A percentile compares a stretch with the other conserved stretches of the same genome.
These are phyloP conservation scores for Pseudomyrmex dendroicus DNA, from an alignment of 1,140 invertebrate species.

Conservation along the genomic window DNA sequence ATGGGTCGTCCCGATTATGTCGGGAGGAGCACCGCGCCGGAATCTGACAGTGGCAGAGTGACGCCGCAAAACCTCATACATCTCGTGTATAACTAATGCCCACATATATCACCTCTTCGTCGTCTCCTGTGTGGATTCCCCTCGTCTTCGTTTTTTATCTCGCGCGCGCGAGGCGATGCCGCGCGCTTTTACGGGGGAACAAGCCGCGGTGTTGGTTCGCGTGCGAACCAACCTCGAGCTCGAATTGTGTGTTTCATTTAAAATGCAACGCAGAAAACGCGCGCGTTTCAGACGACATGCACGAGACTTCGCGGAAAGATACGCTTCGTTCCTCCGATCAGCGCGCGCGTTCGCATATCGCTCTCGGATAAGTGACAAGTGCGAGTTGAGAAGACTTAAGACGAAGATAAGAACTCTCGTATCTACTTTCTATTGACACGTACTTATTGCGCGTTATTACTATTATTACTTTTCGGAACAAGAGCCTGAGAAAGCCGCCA, in stretches of 20 bases:
- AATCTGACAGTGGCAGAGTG: constrained; percentile 77
- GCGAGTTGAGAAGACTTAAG: no score
- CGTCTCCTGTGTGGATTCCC: constrained; percentile 57
- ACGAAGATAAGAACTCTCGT: no score
- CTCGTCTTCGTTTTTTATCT: background rate
- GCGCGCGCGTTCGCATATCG: no score
- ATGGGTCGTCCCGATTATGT: constrained; percentile 80
- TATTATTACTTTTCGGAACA: no score
- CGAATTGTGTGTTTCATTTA: constrained; percentile 30
- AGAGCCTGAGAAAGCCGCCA: no score
- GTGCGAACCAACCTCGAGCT: constrained; percentile 10
- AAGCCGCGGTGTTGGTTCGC: background rate
- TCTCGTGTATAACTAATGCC: constrained; percentile 80
- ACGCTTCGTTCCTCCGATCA: background rate
- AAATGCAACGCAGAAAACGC: constrained; percentile 45
- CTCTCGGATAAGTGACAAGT: no score
- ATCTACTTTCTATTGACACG: no score
- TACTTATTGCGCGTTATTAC: no score
- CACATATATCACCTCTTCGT: constrained; percentile 78
- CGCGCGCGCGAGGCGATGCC: constrained; percentile 4
- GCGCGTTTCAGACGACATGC: constrained; percentile 12
- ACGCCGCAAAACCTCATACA: constrained; percentile 78
- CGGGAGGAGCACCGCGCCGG: constrained; percentile 69
- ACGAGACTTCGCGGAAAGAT: constrained; percentile 8
- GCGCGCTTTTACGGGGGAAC: background rate